Evolutionary conservation across 2,113 vertebrate genomes (phyloP).

Genomic region (Eudyptes chrysolophus): DNA sequence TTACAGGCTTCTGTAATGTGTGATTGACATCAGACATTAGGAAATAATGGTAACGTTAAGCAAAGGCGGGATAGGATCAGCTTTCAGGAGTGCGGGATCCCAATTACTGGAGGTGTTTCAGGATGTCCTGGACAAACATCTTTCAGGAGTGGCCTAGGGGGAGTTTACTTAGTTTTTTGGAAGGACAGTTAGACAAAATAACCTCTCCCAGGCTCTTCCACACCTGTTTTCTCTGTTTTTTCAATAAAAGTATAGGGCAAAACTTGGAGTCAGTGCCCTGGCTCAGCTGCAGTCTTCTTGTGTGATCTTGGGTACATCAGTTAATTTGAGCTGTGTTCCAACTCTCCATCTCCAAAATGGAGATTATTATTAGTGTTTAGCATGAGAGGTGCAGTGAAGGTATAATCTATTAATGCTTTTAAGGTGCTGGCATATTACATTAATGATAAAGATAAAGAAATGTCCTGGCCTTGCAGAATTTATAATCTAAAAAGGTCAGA

Average conservation of each 20-base stretch:
- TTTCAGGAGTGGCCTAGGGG: background rate
- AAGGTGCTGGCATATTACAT: background rate
- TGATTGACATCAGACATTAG: background rate
- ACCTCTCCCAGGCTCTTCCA: background rate
- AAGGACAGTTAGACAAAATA: background rate
- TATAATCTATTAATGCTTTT: constrained; percentile 27
- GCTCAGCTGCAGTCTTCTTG: background rate
- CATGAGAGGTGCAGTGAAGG: background rate
- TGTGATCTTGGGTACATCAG: background rate
- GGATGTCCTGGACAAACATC: background rate
- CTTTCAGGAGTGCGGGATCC: background rate
- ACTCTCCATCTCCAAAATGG: background rate
- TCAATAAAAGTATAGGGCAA: background rate
- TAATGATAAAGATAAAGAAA: constrained; percentile 37
- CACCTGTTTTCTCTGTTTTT: background rate
- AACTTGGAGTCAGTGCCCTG: background rate
- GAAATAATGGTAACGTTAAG: background rate
- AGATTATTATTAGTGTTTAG: background rate
- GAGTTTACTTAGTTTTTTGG: background rate
- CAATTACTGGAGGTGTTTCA: background rate
- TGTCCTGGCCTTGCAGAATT: background rate
- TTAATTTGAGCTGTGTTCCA: background rate
- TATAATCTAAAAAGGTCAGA: constrained; percentile 16
- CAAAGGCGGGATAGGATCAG: accelerated
- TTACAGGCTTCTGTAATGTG: background rate